Percentiles rank a stretch among this genome's conserved stretches.
phyloP scores from a whole-genome alignment of 1,140 invertebrate species.

The Stegodyphus mimosarum region DNA sequence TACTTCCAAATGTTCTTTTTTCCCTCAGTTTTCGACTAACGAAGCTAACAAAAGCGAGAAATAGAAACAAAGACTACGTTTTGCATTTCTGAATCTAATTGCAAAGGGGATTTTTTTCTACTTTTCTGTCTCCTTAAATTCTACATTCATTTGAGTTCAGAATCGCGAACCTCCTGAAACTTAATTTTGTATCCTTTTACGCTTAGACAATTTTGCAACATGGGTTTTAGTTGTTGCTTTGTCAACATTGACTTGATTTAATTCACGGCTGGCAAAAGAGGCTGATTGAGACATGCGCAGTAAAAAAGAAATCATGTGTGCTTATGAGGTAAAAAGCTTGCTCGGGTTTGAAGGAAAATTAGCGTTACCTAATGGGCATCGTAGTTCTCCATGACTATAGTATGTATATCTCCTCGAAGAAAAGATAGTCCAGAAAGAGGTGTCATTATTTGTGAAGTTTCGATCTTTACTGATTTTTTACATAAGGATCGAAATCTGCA shows the following conservation, averaged over 20 bases:
- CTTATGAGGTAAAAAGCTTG: neutral
- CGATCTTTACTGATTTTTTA: too few species aligned
- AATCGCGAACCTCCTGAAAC: conserved; percentile 26
- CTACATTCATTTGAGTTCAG: neutral
- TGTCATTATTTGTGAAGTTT: too few species aligned
- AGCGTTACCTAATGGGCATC: neutral
- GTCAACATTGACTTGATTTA: conserved; percentile 51
- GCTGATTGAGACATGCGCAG: conserved; percentile 34
- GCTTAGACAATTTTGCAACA: conserved; percentile 37
- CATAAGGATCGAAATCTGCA: too few species aligned
- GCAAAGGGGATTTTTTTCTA: conserved; percentile 12
- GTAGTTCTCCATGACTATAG: too few species aligned
- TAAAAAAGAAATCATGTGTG: neutral
- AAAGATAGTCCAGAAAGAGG: too few species aligned
- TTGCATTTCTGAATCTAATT: conserved; percentile 52
- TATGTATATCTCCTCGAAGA: too few species aligned
- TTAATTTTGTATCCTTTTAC: conserved; percentile 39
- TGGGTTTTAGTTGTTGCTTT: conserved; percentile 24
- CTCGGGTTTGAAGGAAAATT: neutral
- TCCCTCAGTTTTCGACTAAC: conserved; percentile 27
- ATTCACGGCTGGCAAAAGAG: conserved; percentile 32
- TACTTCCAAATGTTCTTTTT: conserved; percentile 20
- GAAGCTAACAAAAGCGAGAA: conserved; percentile 46
- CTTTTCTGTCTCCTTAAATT: neutral
- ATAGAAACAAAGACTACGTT: conserved; percentile 28